Base-by-base conservation (phyloP, 2,888 invertebrate genomes). In the Chorisops tibialis region DNA sequence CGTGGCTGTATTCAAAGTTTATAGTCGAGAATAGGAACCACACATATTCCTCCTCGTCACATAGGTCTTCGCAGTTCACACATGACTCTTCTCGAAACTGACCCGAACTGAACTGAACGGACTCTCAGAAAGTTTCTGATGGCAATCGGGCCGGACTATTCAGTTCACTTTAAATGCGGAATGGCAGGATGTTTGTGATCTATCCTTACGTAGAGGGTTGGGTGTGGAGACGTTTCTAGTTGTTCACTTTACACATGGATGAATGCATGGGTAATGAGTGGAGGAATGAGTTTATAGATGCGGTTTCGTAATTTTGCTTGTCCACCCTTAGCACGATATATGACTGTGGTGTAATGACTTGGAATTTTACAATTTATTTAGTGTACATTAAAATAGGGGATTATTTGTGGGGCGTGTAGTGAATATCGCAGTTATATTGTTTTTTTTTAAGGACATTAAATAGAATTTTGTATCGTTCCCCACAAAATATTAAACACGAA, bases 41-140 rank as follows among this genome's bases (percentile, higher is more conserved):
- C 56, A 56, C 56, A 56, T 45, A 56, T 56, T 43, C 56, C 45
- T 43, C 43, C 45, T 43, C 43, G 45, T 56, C 56, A 56, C 43
- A 43, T 45, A 41, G 21, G 30, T 22, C 19, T 45, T 56, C 30
- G 45, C 14, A 38, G 30, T 30, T 30, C 30, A 30, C 9, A 7
- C 30, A 30, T 30, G 30, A 30, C 30, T 22, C 47, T n/a, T 47
- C 47, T 41, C 22, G n/a, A 43, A 30, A 21, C 30, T 35, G 30
- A 56, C 56, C 18, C 16, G 22, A 56, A 38, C 45, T 19, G 38
- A 24, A 45, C 56, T 37, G 11, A 11, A 6, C 4, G n/a, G 56
- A 43, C 24, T n/a, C 43, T 35, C 30, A 30, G n/a, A n/a, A n/a
- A 30, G 5, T 30, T 30, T 7, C 7, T 30, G 30, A 30, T 9